Conservation (phyloP, 2,113 vertebrate species). For the Trogon surrucura region DNA sequence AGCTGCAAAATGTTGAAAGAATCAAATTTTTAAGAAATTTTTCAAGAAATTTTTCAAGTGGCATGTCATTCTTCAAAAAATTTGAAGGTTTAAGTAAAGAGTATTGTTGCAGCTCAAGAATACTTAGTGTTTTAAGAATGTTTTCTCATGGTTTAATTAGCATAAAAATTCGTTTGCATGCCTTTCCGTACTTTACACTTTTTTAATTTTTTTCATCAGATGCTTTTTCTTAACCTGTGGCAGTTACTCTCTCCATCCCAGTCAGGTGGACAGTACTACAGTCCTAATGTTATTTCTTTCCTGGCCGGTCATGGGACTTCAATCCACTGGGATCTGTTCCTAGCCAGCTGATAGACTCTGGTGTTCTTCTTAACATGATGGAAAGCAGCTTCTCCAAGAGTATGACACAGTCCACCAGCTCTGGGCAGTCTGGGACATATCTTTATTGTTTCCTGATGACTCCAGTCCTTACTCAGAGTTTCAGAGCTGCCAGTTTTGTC, state of each 20-base stretch:
- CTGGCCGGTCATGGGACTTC: background rate
- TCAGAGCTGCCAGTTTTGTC: background rate
- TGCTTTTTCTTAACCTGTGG: background rate
- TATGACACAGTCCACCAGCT: background rate
- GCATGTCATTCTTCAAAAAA: background rate
- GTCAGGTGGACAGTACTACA: background rate
- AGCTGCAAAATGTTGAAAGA: background rate
- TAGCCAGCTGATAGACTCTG: background rate
- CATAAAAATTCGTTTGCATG: background rate
- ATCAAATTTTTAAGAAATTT: background rate
- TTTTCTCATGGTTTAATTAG: background rate
- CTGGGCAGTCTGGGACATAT: background rate
- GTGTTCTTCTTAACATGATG: background rate
- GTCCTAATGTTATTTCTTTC: background rate
- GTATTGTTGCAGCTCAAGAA: background rate
- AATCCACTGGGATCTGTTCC: background rate
- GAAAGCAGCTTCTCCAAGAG: background rate
- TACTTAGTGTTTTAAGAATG: background rate
- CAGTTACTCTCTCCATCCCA: background rate
- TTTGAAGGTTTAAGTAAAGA: background rate
- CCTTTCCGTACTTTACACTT: fast-evolving
- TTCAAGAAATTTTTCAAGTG: background rate
- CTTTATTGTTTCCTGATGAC: background rate
- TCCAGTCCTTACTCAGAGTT: background rate
- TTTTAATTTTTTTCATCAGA: background rate